These are phyloP conservation scores for Synergus umbraculus DNA, from an alignment of 2,888 invertebrate species.

Conservation along the genomic window DNA sequence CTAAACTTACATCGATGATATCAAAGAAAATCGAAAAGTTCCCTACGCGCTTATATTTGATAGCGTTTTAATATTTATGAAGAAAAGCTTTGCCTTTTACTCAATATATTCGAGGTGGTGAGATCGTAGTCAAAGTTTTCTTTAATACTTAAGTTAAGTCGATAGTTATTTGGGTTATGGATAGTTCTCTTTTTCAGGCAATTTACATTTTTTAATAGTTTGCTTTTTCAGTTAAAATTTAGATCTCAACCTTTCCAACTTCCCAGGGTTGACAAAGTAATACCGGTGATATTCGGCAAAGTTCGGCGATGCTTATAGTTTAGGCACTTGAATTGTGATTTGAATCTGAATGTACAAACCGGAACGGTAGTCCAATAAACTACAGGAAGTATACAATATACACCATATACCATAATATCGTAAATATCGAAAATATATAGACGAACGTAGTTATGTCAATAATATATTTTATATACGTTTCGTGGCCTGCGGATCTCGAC, in stretches of 20 bases:
- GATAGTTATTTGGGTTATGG: background rate
- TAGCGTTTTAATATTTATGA: slow-evolving; percentile 27
- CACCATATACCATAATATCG: slow-evolving; percentile 45
- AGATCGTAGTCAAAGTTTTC: slow-evolving; percentile 1
- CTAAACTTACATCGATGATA: background rate
- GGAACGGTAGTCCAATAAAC: slow-evolving; percentile 65
- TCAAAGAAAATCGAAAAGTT: background rate
- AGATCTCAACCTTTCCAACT: background rate
- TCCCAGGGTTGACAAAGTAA: background rate
- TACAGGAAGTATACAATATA: slow-evolving; percentile 47
- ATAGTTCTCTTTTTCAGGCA: background rate
- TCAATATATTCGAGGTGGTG: background rate
- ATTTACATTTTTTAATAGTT: background rate
- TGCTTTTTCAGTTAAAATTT: background rate
- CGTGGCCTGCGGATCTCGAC: slow-evolving; percentile 71
- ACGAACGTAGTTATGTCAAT: slow-evolving; percentile 51
- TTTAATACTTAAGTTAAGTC: background rate
- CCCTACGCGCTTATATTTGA: background rate
- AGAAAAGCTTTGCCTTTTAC: background rate
- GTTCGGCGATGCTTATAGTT: no score
- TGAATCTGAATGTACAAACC: slow-evolving; percentile 76
- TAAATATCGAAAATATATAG: slow-evolving; percentile 32
- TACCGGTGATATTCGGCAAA: background rate
- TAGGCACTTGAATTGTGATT: slow-evolving; percentile 54
- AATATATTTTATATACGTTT: slow-evolving; percentile 70